Evolutionary conservation across 2,113 vertebrate genomes (phyloP).

Genomic region (Embiotoca jacksoni): DNA sequence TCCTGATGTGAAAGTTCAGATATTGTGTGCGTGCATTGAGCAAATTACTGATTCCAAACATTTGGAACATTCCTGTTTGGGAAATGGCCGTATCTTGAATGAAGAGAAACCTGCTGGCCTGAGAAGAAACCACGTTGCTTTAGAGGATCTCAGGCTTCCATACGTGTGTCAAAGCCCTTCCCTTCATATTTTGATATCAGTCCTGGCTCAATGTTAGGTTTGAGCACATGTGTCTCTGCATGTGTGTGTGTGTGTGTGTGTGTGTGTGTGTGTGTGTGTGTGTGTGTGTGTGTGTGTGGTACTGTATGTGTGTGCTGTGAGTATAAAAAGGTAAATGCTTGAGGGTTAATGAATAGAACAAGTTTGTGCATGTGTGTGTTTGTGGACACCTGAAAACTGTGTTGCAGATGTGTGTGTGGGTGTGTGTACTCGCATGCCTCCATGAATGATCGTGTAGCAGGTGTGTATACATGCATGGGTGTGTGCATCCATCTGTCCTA

Average conservation of each 20-base stretch:
- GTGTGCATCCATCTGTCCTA: constrained; percentile 15
- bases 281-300: neutral
- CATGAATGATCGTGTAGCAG: neutral
- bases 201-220: constrained; percentile 25
- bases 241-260: constrained; percentile 2
- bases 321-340: no score
- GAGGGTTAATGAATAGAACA: no score
- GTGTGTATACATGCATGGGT: neutral
- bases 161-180: neutral
- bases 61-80: neutral
- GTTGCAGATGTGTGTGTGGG: neutral
- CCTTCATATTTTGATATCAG: constrained; percentile 25
- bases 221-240: neutral
- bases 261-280: neutral
- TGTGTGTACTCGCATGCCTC: neutral
- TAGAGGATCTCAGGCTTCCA: neutral
- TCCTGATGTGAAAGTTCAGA: constrained; percentile 11
- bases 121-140: constrained; percentile 2
- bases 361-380: neutral
- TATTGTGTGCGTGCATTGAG: constrained; percentile 12
- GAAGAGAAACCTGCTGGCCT: neutral
- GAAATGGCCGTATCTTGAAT: neutral
- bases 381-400: neutral
- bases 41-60: constrained; percentile 19
- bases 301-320: no score